Base-by-base conservation (phyloP, 2,888 invertebrate genomes). In the Agrotis puta region DNA sequence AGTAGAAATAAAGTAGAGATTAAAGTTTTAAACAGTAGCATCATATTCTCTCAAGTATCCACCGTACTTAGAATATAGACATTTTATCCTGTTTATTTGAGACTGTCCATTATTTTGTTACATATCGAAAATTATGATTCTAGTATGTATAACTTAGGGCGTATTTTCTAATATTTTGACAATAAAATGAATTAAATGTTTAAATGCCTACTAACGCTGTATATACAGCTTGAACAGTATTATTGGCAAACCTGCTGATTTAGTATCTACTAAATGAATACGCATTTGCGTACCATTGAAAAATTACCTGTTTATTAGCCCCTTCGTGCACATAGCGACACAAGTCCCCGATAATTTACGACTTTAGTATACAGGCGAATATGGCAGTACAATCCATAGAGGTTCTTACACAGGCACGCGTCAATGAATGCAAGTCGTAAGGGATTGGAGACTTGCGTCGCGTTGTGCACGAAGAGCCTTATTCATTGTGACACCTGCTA, bases 151-250 rank as follows among this genome's bases (percentile, higher is more conserved):
- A 74, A 70, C 59, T 73, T 72, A 74, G 62, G 51, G 56, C 53
- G 74, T 81, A 79, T 73, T 69, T 64, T 77, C 54, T 77, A 77
- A 80, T 77, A 56, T 79, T 82, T 79, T 53, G 85, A 85, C 85
- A 85, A 85, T 85, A 85, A 85, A 75, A 24, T 79, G 68, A 75
- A 70, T 54, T 79, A 78, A 73, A 61, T 80, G 63, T 67, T 67
- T 73, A 66, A n/a, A 71, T 54, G 68, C 24, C 57, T 18, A 61
- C 39, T 50, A n/a, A 20, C 33, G 75, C 74, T 86, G 82, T 84
- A 84, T 57, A 85, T 77, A 59, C 61, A 63, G 82, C 82, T 85
- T 68, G 54, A 11, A 66, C 51, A 56, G 27, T 70, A 45, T 66
- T 24, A 65, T 64, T 45, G 24, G 47, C 22, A 51, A 48, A 11